Conservation (phyloP, 1,140 invertebrate species). For the Drosophila leontia region DNA sequence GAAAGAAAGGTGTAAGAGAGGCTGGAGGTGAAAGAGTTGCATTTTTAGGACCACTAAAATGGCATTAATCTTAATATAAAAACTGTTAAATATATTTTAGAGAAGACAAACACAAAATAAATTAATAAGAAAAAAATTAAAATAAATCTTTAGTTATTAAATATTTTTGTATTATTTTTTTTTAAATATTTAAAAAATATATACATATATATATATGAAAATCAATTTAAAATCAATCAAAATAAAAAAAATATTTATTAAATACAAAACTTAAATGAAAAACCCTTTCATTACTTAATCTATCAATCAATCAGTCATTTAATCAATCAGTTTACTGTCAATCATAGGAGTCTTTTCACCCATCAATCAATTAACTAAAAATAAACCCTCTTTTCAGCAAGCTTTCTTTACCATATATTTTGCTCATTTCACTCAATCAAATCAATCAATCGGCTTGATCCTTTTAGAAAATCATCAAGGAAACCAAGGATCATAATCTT, state of each 20-base stretch:
- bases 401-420: too few species aligned
- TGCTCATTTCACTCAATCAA: slow-evolving; percentile 26
- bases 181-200: too few species aligned
- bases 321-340: slow-evolving; percentile 1
- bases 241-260: background rate
- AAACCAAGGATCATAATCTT: background rate
- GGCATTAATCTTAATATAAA: slow-evolving; percentile 33
- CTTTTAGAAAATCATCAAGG: background rate
- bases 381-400: too few species aligned
- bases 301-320: slow-evolving; percentile 1
- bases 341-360: background rate
- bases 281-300: slow-evolving; percentile 9
- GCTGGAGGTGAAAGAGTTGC: background rate
- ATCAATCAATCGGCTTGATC: slow-evolving; percentile 11
- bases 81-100: slow-evolving; percentile 1
- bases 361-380: slow-evolving; percentile 1
- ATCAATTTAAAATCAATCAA: too few species aligned
- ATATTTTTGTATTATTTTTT: too few species aligned
- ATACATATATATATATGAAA: too few species aligned
- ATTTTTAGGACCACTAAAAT: slow-evolving; percentile 28
- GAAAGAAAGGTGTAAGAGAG: background rate
- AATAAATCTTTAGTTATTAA: background rate
- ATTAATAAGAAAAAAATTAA: background rate
- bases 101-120: too few species aligned
- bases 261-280: too few species aligned